Base-by-base conservation (phyloP, 2,113 vertebrate genomes). In the Ursus arctos region DNA sequence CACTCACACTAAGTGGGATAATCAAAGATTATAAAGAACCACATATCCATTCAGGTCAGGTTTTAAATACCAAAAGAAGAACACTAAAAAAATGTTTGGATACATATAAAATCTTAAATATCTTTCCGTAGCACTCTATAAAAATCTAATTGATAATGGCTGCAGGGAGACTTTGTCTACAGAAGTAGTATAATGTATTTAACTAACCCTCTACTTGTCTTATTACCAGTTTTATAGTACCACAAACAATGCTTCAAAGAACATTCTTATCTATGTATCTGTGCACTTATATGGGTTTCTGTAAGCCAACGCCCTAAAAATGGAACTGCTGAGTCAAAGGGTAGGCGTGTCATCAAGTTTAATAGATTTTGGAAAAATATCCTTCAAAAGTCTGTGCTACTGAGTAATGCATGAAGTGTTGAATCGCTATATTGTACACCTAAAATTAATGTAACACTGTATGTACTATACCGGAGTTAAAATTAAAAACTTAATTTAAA, bases 231-330 rank as follows among this genome's bases (percentile, higher is more conserved):
- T 92, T 90, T 89, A 85, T 0, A 59, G 55, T 40, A 59, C 28
- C 57, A 79, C 18, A 43, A 72, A 63, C 26, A 81, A 90, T 4
- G 21, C 49, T 69, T 49, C 51, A 88, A 59, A 87, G 81, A 82
- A 85, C 18, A 76, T 22, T 61, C 11, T 86, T 90, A 81, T 26
- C n/a, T 22, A 84, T n/a, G 13, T 40, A 14, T 51, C 69, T 79
- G 15, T 67, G 22, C 11, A 10, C 26, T 53, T n/a, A 10, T 6
- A 65, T 6, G 53, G 11, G 49, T 53, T 86, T 96, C 85, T 61
- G 9, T 28, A 90, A 94, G 80, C 72, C 77, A 47, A 94, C 91
- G 53, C 14, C 19, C 51, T 88, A 91, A 43, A 92, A 82, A 88
- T 33, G 51, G n/a, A 83, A 83, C 53, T 77, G 18, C 24, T 72